Base-by-base conservation (phyloP, 1,140 invertebrate genomes). In the Megalonaias nervosa region DNA sequence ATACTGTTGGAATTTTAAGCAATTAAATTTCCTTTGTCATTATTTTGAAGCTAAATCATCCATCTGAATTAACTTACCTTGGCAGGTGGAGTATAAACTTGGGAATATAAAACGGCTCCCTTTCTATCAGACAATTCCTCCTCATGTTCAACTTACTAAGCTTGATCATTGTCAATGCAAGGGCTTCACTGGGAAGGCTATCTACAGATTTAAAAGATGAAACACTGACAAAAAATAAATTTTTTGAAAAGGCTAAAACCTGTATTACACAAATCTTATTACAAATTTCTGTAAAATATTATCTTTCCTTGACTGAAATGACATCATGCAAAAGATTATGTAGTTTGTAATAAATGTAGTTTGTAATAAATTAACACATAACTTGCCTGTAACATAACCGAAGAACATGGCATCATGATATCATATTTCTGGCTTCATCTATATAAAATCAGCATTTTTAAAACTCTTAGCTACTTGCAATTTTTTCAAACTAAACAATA, bases 11-110 rank as follows among this genome's bases (percentile, higher is more conserved):
- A 31, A 9, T 48, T 48, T 48, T 48, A 48, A 48, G 38, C 1
- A 11, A 48, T 48, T 48, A 48, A 48, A 48, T 48, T 6, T 48
- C 5, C n/a, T 17, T 11, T 67, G 14, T 31, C n/a, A 67, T 67
- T 21, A 67, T 19, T 19, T 67, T 26, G 31, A 67, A 23, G n/a
- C 16, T 17, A 67, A 19, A 6, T 12, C 65, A 31, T 17, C n/a
- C 31, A 21, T 11, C 38, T 48, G 0, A 9, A 48, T 48, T 48
- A 48, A 48, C 48, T 66, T 75, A 89, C 87, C 81, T 86, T 75
- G 81, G 85, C 23, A 88, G 68, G 61, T 86, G 81, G 67, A 88
- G 71, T 55, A 88, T 82, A 70, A 89, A 87, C 70, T 87, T 88
- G 66, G 88, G 86, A 55, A 89, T 74, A 77, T 72, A 87, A 31